A percentile compares a stretch with the other conserved stretches of the same genome.
Evolutionary conservation across 2,113 vertebrate species (phyloP).

Genomic region (Microtus ochrogaster): DNA sequence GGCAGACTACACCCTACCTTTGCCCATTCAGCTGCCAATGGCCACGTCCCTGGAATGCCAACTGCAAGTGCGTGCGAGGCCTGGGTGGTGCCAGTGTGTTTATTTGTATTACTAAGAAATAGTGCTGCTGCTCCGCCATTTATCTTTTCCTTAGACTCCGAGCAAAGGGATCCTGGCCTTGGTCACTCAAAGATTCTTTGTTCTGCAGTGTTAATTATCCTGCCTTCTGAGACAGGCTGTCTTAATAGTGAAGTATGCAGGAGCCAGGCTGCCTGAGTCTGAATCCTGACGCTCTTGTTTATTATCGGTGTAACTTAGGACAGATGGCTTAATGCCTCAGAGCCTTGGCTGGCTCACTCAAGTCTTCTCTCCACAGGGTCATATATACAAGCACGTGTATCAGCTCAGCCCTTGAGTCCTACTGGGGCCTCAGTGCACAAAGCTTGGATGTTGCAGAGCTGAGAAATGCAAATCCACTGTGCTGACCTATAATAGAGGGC

Average conservation of each 20-base stretch:
- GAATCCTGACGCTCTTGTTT: neutral
- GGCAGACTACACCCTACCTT: conserved; percentile 46
- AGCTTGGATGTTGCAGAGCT: neutral
- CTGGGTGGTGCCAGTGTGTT: neutral
- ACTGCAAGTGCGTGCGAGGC: neutral
- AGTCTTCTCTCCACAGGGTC: neutral
- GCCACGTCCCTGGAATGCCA: conserved; percentile 48
- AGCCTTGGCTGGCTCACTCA: neutral
- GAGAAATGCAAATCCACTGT: neutral
- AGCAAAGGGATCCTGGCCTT: neutral
- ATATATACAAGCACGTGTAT: neutral
- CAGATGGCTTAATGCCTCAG: neutral
- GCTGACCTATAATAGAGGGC: neutral
- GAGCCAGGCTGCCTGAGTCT: neutral
- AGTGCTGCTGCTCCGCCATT: neutral
- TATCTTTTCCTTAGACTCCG: conserved; percentile 28
- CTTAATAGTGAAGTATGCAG: neutral
- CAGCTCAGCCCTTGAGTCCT: neutral
- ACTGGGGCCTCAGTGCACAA: neutral
- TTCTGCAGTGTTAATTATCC: neutral
- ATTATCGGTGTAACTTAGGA: neutral
- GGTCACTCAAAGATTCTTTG: neutral
- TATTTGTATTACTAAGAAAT: conserved; percentile 26
- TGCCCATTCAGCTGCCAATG: conserved; percentile 57
- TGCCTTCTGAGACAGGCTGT: neutral